Percentiles rank a stretch among this genome's conserved stretches.
Conservation (phyloP, 2,888 invertebrate genomes). For the Microdon myrmicae region DNA sequence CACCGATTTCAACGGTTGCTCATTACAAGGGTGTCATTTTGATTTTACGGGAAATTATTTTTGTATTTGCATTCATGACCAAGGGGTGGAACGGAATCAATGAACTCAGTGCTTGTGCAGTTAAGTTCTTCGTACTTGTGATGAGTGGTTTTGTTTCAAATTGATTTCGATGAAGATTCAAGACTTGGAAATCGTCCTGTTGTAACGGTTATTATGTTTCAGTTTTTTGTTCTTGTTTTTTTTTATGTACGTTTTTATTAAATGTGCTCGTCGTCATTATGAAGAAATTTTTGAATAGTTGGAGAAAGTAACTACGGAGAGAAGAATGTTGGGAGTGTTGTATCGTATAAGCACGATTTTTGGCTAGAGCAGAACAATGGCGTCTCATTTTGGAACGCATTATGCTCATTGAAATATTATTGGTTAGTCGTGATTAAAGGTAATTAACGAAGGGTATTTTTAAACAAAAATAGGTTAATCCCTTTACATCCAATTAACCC, state of each 20-base stretch:
- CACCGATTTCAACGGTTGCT: constrained; percentile 43
- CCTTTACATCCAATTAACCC: too few species aligned
- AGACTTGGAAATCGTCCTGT: too few species aligned
- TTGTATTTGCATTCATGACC: constrained; percentile 16
- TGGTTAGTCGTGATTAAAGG: too few species aligned
- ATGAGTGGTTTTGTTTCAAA: constrained; percentile 37
- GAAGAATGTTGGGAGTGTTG: too few species aligned
- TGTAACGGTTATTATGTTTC: background rate
- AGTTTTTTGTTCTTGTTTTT: background rate
- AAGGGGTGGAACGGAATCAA: constrained; percentile 26
- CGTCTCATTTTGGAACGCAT: too few species aligned
- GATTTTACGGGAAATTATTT: constrained; percentile 34
- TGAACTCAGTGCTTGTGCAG: constrained; percentile 1
- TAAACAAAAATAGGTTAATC: too few species aligned
- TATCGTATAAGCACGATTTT: too few species aligned
- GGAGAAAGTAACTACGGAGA: too few species aligned
- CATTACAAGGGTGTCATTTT: constrained; percentile 48
- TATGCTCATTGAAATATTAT: too few species aligned
- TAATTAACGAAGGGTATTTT: too few species aligned
- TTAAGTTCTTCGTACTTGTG: constrained; percentile 28
- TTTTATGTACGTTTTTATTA: background rate
- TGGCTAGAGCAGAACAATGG: too few species aligned
- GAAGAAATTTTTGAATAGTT: too few species aligned
- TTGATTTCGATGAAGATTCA: constrained; percentile 19
- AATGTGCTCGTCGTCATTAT: background rate